These are phyloP conservation scores for Pseudocheirus occidentalis DNA, from an alignment of 2,797 vertebrate genomes.

Conservation along the genomic window DNA sequence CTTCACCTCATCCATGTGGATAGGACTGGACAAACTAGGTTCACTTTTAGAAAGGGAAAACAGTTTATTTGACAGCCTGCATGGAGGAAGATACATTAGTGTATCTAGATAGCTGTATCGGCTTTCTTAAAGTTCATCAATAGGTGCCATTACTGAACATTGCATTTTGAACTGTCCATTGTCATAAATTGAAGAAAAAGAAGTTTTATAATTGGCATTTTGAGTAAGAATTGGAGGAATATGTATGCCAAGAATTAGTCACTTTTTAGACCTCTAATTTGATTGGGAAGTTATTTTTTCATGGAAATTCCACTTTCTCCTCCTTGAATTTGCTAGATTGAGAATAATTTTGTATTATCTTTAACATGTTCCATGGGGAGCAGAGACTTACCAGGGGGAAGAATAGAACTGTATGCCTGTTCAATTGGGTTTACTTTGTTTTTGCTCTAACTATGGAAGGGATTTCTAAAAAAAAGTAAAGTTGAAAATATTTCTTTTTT, in stretches of 20 bases:
- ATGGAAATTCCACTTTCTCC: neutral
- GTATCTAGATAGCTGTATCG: neutral
- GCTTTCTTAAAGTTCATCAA: neutral
- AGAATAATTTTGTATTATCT: neutral
- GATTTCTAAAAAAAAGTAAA: neutral
- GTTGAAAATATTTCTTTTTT: neutral
- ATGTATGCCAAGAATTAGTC: slow-evolving; percentile 6
- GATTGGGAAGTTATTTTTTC: neutral
- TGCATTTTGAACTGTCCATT: neutral
- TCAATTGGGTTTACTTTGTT: neutral
- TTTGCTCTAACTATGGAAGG: neutral
- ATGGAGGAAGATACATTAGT: slow-evolving; percentile 8
- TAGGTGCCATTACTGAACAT: neutral
- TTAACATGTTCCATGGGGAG: neutral
- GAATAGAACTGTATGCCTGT: neutral
- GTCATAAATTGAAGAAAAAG: slow-evolving; percentile 8
- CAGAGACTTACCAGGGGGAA: neutral
- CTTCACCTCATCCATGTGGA: neutral
- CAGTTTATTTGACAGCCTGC: slow-evolving; percentile 29
- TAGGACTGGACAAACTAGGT: neutral
- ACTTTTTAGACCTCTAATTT: neutral
- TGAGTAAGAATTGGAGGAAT: neutral
- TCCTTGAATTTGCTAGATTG: slow-evolving; percentile 30
- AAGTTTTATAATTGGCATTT: neutral
- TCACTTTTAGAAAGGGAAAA: neutral